Base-by-base conservation (phyloP, 2,797 vertebrate genomes). In the Ceryle rudis region DNA sequence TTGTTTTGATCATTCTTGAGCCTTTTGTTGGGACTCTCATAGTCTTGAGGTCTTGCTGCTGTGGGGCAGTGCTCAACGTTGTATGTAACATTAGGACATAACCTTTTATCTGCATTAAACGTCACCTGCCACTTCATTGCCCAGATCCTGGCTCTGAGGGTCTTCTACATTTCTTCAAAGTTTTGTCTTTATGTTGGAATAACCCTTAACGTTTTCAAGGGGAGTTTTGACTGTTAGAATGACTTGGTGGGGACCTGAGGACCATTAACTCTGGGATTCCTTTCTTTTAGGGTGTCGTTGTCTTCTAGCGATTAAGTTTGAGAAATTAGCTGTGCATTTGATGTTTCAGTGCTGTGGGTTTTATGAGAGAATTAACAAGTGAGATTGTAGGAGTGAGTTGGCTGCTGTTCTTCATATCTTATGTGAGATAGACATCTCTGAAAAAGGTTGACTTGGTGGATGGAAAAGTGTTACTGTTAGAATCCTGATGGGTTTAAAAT, bases 21-120 rank as follows among this genome's bases (percentile, higher is more conserved):
- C 2, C 4, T 65, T 73, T 74, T 69, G 23, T 72, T 51, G 58
- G 33, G 79, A 3, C 52, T 28, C 31, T n/a, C 16, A 1, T 3
- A 39, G n/a, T 33, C 4, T 1, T 20, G 49, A 67, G 33, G 28
- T 52, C n/a, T 55, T 19, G 10, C 19, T 78, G 9, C 25, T 62
- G 9, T 39, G 60, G 12, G 35, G 7, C 67, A 72, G 26, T 22
- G 25, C 69, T 83, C 52, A n/a, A 0, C 0, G 0, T 80, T 19
- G 21, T 9, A 42, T 2, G 0, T 54, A 46, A 58, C 0, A 0
- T 47, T 66, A 52, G 35, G 69, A 33, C 6, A 3, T 44, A 25
- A 85, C 31, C 18, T 39, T 55, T 14, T 18, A 5, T n/a, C 39
- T 61, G 2, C 29, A 3, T 39, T 21, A 66, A n/a, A 15, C 80